Base-by-base conservation (phyloP, 2,797 vertebrate species). In the Sebastes kiyomatsui region DNA sequence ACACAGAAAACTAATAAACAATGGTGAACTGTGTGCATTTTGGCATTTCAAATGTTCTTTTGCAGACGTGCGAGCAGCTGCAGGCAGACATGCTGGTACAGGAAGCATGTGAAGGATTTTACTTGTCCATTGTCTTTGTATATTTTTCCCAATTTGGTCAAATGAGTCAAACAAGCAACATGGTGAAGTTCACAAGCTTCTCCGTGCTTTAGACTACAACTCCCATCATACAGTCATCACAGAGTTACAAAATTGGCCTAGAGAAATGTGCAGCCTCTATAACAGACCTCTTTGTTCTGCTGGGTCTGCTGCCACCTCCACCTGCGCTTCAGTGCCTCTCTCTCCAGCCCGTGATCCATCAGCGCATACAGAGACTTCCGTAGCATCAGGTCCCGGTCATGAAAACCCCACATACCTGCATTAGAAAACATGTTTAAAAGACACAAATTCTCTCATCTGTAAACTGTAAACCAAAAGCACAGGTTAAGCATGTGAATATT, bases 241-340 rank as follows among this genome's bases (percentile, higher is more conserved):
- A 69, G 25, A 65, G 25, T n/a, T 30, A 55, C 20, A 67, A 38
- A 55, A 62, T 54, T 14, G 18, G 60, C 32, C 20, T 8, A 23
- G 64, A 61, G 66, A 71, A 75, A 59, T 13, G 28, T 10, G 67
- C 58, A 5, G 58, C 30, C 22, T 38, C 9, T 5, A 22, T 9
- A 20, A 79, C 94, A 64, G 64, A 99, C 98, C 98, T 99, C 98
- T 93, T 99, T 99, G 94, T 99, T 99, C 95, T 99, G 98, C 95
- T 97, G 97, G 0, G 97, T 99, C 79, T 99, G 98, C 91, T 99
- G 98, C 97, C 98, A 99, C 77, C 98, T 96, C 98, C 98, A 99
- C 54, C 98, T 91, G 33, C 98, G 90, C 90, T 92, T 96, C 86
- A 99, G 90, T 0, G 98, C 97, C 20, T 98, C 98, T 80, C 97